Percentiles rank a stretch among this genome's conserved stretches.
These are phyloP conservation scores for Rhabdornis inornatus DNA, from an alignment of 2,113 vertebrate species.

Conservation along the genomic window DNA sequence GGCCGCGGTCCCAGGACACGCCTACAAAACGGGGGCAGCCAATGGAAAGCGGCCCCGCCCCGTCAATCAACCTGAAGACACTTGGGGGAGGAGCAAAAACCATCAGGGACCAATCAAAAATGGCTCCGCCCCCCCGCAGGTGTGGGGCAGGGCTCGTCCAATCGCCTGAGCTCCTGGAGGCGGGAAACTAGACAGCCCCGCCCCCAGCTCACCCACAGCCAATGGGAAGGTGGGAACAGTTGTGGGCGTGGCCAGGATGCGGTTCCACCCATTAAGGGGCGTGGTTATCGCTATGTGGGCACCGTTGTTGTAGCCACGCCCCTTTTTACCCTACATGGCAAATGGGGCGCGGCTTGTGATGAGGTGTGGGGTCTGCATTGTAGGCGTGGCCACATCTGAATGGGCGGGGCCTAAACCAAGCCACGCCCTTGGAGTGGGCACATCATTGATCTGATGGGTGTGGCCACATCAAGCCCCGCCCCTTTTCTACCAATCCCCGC, in stretches of 20 bases:
- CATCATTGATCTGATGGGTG: accelerated
- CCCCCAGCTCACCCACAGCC: neutral
- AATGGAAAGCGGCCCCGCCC: neutral
- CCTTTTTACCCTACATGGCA: neutral
- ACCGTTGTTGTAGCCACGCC: accelerated
- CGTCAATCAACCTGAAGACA: neutral
- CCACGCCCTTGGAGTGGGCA: neutral
- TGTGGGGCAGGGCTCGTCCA: neutral
- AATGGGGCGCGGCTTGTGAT: neutral
- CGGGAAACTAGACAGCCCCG: neutral
- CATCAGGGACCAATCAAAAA: neutral
- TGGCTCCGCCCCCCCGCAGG: neutral
- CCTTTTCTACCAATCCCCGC: neutral
- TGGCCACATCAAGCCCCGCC: accelerated
- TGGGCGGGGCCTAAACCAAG: accelerated
- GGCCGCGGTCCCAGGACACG: neutral
- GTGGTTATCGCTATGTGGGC: neutral
- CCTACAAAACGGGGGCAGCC: neutral
- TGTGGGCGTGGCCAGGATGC: accelerated
- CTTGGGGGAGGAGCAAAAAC: too few relatives aligned
- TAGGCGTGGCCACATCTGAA: neutral
- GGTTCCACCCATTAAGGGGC: accelerated
- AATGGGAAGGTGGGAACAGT: accelerated
- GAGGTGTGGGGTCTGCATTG: neutral
- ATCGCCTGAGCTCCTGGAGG: neutral